Percentiles rank a stretch among this genome's conserved stretches.
phyloP scores from a whole-genome alignment of 1,140 invertebrate species.

The Brachionus koreanus region DNA sequence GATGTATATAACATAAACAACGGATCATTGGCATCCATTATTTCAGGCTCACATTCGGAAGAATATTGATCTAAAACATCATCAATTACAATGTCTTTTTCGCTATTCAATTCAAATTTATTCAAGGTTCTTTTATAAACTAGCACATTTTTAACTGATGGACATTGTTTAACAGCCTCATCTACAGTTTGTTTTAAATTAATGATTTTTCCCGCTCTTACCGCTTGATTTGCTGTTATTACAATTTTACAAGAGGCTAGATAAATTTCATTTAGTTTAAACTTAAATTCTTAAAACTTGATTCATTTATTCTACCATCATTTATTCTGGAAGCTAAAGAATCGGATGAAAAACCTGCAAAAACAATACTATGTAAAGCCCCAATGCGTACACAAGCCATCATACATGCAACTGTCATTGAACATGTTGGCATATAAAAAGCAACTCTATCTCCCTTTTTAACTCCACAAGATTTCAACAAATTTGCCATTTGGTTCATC shows the following conservation, averaged over 20 bases:
- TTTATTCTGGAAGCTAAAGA: constrained; percentile 62
- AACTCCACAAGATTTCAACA: constrained; percentile 58
- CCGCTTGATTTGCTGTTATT: constrained; percentile 61
- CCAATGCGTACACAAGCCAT: constrained; percentile 62
- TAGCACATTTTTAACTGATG: constrained; percentile 60
- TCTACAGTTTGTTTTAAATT: constrained; percentile 62
- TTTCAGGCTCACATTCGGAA: constrained; percentile 53
- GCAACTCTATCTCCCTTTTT: constrained; percentile 62
- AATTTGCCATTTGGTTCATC: constrained; percentile 55
- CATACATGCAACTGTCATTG: constrained; percentile 60
- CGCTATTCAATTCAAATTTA: not conserved
- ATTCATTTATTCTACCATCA: constrained; percentile 61
- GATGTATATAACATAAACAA: constrained; percentile 64
- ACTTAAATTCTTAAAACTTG: not conserved
- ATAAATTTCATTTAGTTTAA: not conserved
- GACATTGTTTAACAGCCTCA: constrained; percentile 58
- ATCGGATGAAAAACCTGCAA: constrained; percentile 65
- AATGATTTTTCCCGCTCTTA: constrained; percentile 60
- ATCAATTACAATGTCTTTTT: constrained; percentile 49
- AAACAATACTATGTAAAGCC: constrained; percentile 64
- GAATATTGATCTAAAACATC: constrained; percentile 46
- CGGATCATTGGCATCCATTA: constrained; percentile 61
- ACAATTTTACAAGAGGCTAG: constrained; percentile 50
- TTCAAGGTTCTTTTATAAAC: constrained; percentile 53
- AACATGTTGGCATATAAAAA: constrained; percentile 62